Conservation (phyloP, 2,797 vertebrate genomes). For the Protosalanx chinensis region DNA sequence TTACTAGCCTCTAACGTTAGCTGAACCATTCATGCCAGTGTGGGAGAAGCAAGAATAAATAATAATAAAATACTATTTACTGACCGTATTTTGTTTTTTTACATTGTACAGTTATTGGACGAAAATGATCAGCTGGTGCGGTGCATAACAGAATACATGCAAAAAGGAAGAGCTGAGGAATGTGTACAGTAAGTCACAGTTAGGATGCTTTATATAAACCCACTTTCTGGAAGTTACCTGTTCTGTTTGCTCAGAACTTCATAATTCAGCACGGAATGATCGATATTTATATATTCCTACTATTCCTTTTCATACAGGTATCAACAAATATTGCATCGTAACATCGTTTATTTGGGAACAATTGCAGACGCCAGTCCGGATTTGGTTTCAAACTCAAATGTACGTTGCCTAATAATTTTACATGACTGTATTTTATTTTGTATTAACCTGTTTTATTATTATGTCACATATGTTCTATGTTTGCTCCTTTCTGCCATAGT, state of each 20-base stretch:
- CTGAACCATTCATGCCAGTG: neutral
- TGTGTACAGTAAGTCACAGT: constrained; percentile 86
- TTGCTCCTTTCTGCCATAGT: no score
- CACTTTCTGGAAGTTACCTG: no score
- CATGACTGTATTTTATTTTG: no score
- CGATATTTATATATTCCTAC: no score
- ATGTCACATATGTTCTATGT: no score
- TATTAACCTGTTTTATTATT: no score
- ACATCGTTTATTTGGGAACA: constrained; percentile 92
- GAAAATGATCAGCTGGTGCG: constrained; percentile 94
- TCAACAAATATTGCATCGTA: constrained; percentile 93
- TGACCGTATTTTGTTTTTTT: neutral
- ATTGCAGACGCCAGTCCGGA: constrained; percentile 85
- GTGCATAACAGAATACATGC: constrained; percentile 93
- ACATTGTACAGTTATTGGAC: constrained; percentile 79
- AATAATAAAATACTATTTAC: no score
- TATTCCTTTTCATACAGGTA: constrained; percentile 69
- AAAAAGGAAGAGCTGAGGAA: constrained; percentile 87
- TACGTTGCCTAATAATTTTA: constrained; percentile 18
- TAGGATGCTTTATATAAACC: no score
- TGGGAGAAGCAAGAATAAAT: neutral
- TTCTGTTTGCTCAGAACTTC: no score
- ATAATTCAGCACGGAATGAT: no score
- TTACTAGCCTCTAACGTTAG: neutral
- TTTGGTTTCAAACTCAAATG: constrained; percentile 35